phyloP scores from a whole-genome alignment of 2,888 invertebrate species.

The Meiosimyza decipiens region DNA sequence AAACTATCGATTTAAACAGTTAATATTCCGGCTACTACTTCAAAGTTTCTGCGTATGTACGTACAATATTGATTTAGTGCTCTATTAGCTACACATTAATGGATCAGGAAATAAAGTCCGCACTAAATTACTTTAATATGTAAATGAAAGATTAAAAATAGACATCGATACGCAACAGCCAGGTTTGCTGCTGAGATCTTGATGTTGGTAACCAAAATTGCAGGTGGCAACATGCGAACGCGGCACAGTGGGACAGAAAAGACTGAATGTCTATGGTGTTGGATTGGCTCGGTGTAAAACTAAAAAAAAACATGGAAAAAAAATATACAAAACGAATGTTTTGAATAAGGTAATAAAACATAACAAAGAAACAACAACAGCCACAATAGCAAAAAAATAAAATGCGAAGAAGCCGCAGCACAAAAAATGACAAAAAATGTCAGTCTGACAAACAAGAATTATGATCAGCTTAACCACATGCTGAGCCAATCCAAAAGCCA shows the following conservation, averaged over 20 bases:
- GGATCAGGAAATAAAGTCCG: conserved; percentile 1
- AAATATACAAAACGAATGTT: conserved; percentile 22
- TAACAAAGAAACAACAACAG: conserved; percentile 28
- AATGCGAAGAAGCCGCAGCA: conserved; percentile 32
- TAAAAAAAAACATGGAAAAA: background rate
- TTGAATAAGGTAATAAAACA: conserved; percentile 31
- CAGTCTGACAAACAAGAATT: conserved; percentile 65
- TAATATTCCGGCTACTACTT: too few species aligned
- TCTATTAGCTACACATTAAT: background rate
- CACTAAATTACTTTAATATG: conserved; percentile 50
- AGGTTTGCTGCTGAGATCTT: too few species aligned
- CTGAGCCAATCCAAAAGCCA: conserved; percentile 53
- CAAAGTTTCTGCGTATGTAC: too few species aligned
- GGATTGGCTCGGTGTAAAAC: too few species aligned
- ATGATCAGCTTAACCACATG: conserved; percentile 66
- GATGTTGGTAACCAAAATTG: background rate
- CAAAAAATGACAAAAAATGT: conserved; percentile 39
- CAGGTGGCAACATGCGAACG: conserved; percentile 19
- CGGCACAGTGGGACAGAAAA: conserved; percentile 6
- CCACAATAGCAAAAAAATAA: conserved; percentile 32
- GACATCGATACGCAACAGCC: too few species aligned
- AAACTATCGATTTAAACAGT: too few species aligned
- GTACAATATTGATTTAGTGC: background rate
- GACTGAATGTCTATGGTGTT: conserved; percentile 6
- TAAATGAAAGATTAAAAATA: conserved; percentile 39